Evolutionary conservation across 2,888 invertebrate genomes (phyloP).

Genomic region (Carpatolechia fugitivella): DNA sequence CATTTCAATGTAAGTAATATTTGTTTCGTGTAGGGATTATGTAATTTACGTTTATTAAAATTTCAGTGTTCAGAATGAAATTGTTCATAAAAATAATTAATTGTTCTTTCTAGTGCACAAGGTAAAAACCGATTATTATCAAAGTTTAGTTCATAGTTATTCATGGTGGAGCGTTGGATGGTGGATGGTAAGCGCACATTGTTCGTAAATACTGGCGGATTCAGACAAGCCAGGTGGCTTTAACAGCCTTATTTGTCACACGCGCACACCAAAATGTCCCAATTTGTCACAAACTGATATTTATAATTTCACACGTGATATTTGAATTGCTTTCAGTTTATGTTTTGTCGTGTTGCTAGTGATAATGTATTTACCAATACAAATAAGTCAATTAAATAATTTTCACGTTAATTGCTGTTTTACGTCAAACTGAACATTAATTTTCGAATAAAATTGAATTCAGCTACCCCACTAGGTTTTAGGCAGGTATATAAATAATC

Average conservation of each 20-base stretch:
- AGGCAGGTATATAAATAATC: too few relatives aligned
- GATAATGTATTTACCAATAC: slow-evolving; percentile 2
- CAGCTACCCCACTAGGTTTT: too few relatives aligned
- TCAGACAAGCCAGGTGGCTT: slow-evolving; percentile 62
- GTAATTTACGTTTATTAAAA: not conserved
- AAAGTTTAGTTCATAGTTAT: slow-evolving; percentile 6
- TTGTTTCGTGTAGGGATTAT: not conserved
- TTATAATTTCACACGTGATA: slow-evolving; percentile 31
- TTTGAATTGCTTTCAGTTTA: not conserved
- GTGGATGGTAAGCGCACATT: not conserved
- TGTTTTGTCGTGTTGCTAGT: not conserved
- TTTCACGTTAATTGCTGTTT: too few relatives aligned
- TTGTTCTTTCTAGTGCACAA: too few relatives aligned
- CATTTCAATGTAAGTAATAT: not conserved
- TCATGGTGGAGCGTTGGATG: not conserved
- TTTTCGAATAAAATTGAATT: too few relatives aligned
- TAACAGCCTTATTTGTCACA: slow-evolving; percentile 70
- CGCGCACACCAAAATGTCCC: slow-evolving; percentile 56
- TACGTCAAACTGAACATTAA: too few relatives aligned
- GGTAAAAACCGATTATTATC: slow-evolving; percentile 9
- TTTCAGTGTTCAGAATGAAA: too few relatives aligned
- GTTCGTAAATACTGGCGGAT: slow-evolving; percentile 7
- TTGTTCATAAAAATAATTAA: too few relatives aligned
- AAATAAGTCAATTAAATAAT: too few relatives aligned
- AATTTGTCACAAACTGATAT: slow-evolving; percentile 62